phyloP scores from a whole-genome alignment of 2,113 vertebrate species.

The Fregata magnificens region DNA sequence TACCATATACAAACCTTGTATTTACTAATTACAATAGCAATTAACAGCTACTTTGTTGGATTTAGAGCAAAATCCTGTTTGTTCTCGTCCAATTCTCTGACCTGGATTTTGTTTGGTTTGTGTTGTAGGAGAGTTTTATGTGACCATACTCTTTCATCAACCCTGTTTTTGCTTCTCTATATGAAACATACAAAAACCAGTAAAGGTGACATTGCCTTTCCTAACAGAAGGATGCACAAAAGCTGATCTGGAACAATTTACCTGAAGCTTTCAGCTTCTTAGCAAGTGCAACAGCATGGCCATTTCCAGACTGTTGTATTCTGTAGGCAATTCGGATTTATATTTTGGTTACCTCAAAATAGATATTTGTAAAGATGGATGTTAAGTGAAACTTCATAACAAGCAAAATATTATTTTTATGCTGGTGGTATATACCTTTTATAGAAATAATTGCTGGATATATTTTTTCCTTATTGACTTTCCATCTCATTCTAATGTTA shows the following conservation, averaged over 20 bases:
- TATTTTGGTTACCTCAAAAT: not conserved
- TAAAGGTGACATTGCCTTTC: not conserved
- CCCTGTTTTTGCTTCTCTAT: not conserved
- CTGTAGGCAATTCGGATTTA: not conserved
- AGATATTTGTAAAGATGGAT: not conserved
- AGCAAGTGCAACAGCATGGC: not conserved
- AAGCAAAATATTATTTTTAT: not conserved
- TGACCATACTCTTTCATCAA: not conserved
- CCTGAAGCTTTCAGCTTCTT: not conserved
- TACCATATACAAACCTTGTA: not conserved
- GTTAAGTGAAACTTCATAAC: not conserved
- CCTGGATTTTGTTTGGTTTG: not conserved
- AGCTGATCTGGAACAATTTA: not conserved
- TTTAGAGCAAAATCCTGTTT: not conserved
- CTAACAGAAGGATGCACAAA: not conserved
- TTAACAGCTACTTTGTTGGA: not conserved
- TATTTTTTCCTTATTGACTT: not conserved
- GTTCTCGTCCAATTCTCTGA: not conserved
- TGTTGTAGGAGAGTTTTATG: not conserved
- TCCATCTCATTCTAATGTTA: not conserved
- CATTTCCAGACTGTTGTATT: not conserved
- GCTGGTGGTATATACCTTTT: rapidly evolving
- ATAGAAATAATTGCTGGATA: not conserved
- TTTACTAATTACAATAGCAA: not conserved
- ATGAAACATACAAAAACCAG: not conserved